A percentile compares a stretch with the other conserved stretches of the same genome.
Conservation (phyloP, 2,888 invertebrate species). For the Melanotus villosus region DNA sequence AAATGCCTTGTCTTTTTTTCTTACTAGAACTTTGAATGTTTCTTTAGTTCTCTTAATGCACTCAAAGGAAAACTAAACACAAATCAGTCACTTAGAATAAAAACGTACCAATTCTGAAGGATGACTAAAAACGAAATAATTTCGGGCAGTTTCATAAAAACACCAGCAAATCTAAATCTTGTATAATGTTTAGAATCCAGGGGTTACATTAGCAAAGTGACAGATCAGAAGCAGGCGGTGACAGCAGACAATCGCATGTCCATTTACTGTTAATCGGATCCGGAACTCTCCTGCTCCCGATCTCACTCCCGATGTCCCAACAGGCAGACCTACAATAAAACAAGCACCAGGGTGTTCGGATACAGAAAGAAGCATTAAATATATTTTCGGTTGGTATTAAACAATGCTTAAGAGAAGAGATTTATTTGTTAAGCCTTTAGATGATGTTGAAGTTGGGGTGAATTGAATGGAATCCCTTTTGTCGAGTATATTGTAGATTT, state of each 20-base stretch:
- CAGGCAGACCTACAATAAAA: constrained; percentile 32
- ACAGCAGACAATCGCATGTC: constrained; percentile 59
- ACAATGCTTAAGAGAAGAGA: background rate
- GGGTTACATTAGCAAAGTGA: constrained; percentile 46
- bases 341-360: constrained; percentile 33
- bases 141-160: no score
- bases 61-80: no score
- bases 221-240: constrained; percentile 53
- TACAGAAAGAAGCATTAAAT: constrained; percentile 5
- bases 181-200: background rate
- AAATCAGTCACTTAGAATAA: no score
- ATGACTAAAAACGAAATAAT: no score
- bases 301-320: constrained; percentile 35
- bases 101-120: no score
- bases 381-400: background rate
- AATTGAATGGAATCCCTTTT: no score
- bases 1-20: no score
- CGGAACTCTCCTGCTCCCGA: constrained; percentile 25
- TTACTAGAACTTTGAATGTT: no score
- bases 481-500: no score
- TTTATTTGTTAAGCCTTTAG: background rate
- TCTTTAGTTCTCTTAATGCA: no score
- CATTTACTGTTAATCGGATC: constrained; percentile 61
- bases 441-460: no score
- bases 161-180: constrained; percentile 13